phyloP scores from a whole-genome alignment of 2,888 invertebrate species.

The Melipona bicolor region DNA sequence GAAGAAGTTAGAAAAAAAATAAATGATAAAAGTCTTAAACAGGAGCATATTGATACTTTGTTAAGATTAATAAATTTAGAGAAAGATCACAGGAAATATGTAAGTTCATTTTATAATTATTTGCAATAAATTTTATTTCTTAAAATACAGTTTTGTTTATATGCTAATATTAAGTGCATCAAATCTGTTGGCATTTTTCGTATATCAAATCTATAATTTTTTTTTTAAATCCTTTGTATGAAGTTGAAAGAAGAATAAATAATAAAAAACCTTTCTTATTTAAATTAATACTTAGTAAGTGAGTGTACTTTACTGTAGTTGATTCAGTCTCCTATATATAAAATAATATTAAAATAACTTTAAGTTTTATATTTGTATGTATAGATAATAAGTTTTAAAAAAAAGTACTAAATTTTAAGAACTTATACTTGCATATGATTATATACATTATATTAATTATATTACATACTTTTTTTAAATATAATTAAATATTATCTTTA shows the following conservation, averaged over 20 bases:
- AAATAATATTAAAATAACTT: background rate
- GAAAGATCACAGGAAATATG: slow-evolving; percentile 30
- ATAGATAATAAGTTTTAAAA: slow-evolving; percentile 1
- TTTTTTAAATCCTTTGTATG: background rate
- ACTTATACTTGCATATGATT: background rate
- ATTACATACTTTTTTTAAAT: background rate
- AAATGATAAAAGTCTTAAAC: slow-evolving; percentile 23
- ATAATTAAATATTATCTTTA: background rate
- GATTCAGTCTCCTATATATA: background rate
- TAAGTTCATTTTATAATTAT: slow-evolving; percentile 38
- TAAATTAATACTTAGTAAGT: background rate
- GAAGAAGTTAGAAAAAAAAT: slow-evolving; percentile 40
- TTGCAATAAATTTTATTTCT: slow-evolving; percentile 41
- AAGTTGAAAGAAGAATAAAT: background rate
- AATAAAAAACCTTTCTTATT: background rate
- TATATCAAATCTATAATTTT: background rate
- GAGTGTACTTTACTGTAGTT: background rate
- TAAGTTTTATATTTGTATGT: background rate
- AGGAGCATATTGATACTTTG: slow-evolving; percentile 43
- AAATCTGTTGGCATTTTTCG: background rate
- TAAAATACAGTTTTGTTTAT: background rate
- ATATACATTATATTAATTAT: background rate
- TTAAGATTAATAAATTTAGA: slow-evolving; percentile 55
- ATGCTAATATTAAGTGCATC: background rate
- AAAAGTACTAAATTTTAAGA: background rate